Percentiles rank a stretch among this genome's conserved stretches.
phyloP scores from a whole-genome alignment of 2,797 vertebrate species.

The Acomys russatus region DNA sequence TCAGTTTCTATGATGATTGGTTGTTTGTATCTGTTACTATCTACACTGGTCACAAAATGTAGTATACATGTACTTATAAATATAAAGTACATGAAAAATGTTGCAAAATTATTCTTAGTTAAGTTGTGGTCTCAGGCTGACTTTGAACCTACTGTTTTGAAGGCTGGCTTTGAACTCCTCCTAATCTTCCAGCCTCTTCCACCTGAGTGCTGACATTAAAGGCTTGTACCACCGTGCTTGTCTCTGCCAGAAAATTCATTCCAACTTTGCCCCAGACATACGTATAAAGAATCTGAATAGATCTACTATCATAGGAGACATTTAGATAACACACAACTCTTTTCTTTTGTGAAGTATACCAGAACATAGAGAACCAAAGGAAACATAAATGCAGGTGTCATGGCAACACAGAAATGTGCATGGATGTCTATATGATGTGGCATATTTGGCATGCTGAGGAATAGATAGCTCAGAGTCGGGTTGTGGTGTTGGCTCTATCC shows the following conservation, averaged over 20 bases:
- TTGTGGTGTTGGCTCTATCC: not conserved
- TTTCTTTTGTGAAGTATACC: slow-evolving; percentile 13
- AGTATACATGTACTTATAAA: not conserved
- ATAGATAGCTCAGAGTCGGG: not conserved
- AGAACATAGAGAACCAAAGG: not conserved
- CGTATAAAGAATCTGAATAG: slow-evolving; percentile 50
- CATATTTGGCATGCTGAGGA: not conserved
- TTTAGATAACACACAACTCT: not conserved
- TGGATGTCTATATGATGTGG: not conserved
- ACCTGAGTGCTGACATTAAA: not conserved
- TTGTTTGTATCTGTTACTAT: slow-evolving; percentile 31
- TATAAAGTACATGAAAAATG: not conserved
- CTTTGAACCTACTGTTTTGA: not conserved
- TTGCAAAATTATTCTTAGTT: not conserved
- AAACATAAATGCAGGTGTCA: not conserved
- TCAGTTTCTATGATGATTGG: not conserved
- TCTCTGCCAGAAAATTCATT: not conserved
- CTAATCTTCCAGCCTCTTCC: not conserved
- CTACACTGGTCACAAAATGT: not conserved
- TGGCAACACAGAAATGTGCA: not conserved
- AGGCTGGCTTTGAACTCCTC: not conserved
- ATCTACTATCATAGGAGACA: slow-evolving; percentile 1
- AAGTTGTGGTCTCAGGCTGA: not conserved
- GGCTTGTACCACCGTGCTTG: too few species aligned
- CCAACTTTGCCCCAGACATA: not conserved